Base-by-base conservation (phyloP, 2,113 vertebrate genomes). In the Elaphurus davidianus region DNA sequence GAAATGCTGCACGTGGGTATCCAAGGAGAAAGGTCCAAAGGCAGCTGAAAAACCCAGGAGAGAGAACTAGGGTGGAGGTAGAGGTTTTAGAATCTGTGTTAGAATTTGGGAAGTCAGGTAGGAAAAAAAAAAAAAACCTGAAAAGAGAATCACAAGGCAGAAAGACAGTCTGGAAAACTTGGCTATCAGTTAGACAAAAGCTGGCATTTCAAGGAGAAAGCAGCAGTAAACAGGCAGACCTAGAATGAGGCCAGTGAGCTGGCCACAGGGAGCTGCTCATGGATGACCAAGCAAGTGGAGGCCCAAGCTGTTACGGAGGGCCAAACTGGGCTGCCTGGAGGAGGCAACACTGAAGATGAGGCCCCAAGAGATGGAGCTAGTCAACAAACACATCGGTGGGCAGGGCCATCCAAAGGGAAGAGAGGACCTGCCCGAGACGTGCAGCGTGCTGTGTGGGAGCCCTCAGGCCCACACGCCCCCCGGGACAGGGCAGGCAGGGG, bases 371-470 rank as follows among this genome's bases (percentile, higher is more conserved):
- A n/a, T 0, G 3, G 15, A 47, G 21, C 54, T 43, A 2, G 1
- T 78, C 10, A 43, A 54, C 27, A 43, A n/a, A 47, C 30, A 36
- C 33, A n/a, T 7, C 1, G 54, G 45, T 4, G 23, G 45, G 78
- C 45, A 21, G 47, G 78, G 28, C 47, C 47, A 33, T 21, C 28
- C 15, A 81, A 52, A 19, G 19, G 30, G 21, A 79, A 43, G 50
- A 12, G 33, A 33, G 9, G 3, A 14, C 8, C 79, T 7, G 33
- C 11, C 40, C 19, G 0, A 30, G 52, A 28, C 11, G 15, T 0
- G 15, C 33, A 1, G 6, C 1, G 25, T 1, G 87, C 3, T 17
- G 13, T 1, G 2, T 0, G 2, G 12, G 62, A 52, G 40, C 62
- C 57, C 6, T 2, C 7, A 64, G 78, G 23, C 36, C 52, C 6